A percentile compares a stretch with the other conserved stretches of the same genome.
phyloP scores from a whole-genome alignment of 2,113 vertebrate species.

The Prietella phreatophila region DNA sequence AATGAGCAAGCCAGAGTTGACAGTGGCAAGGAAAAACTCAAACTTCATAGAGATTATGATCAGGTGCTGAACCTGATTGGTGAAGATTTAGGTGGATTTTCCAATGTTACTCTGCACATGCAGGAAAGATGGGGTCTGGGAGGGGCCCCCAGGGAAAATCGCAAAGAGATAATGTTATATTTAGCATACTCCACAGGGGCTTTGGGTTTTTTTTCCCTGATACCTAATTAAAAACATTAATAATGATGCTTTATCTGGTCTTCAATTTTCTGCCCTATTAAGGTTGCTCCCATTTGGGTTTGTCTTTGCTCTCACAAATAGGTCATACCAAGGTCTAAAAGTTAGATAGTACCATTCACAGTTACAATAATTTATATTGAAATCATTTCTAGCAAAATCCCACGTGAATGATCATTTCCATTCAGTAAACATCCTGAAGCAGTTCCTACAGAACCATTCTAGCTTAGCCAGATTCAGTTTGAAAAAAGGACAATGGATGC shows the following conservation, averaged over 20 bases:
- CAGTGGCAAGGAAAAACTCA: neutral
- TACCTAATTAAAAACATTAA: slow-evolving; percentile 78
- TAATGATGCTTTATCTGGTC: slow-evolving; percentile 74
- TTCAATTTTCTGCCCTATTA: slow-evolving; percentile 74
- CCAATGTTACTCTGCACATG: slow-evolving; percentile 59
- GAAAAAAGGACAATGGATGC: neutral
- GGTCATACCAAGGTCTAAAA: slow-evolving; percentile 65
- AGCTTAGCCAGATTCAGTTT: neutral
- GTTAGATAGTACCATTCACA: slow-evolving; percentile 54
- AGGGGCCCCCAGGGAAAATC: slow-evolving; percentile 44
- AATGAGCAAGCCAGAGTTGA: neutral
- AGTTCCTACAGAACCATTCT: neutral
- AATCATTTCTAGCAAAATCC: slow-evolving; percentile 13
- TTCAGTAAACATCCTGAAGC: neutral
- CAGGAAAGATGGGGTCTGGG: slow-evolving; percentile 47
- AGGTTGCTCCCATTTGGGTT: slow-evolving; percentile 67
- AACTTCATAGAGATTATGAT: neutral
- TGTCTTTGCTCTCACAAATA: slow-evolving; percentile 64
- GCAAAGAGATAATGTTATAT: slow-evolving; percentile 64
- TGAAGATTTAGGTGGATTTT: slow-evolving; percentile 59
- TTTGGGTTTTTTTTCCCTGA: slow-evolving; percentile 56
- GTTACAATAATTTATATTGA: slow-evolving; percentile 12
- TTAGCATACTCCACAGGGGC: slow-evolving; percentile 62
- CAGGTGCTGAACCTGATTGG: slow-evolving; percentile 24
- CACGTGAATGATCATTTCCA: neutral